Evolutionary conservation across 2,113 vertebrate genomes (phyloP), one percentile per base, ranked within the genome.

Genomic region (Pelecanoides urinatrix): DNA sequence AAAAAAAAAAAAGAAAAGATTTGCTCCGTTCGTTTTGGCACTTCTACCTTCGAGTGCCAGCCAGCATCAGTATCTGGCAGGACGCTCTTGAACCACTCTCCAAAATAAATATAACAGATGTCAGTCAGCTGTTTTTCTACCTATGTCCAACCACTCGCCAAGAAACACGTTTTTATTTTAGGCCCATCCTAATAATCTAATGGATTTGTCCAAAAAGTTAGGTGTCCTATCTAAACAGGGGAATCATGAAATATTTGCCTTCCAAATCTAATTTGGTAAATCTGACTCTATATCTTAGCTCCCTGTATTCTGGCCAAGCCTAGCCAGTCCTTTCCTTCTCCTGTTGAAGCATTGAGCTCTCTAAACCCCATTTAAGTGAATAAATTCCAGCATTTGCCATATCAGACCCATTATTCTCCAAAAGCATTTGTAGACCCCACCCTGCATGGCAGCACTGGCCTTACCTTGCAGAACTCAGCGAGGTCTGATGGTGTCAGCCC

Each of bases 11-110:
- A 10, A 15, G 58, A 7, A 36, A 27, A 52, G 9, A 36, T 66
- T 76, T 63, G 6, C 13, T 88, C 9, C 9, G 10, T 66, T 93
- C 42, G 26, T 88, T 68, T 49, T 88, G 80, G 73, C 91, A 94
- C 63, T 55, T 27, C 16, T 94, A 13, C 7, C n/a, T 66, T 55
- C 72, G 55, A 78, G 65, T 62, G 88, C 63, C 76, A 89, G 61
- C 70, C 94, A 96, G 66, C 70, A 92, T 56, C 34, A 78, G 49
- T 65, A 36, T 78, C 88, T 95, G 94, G 86, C 94, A 95, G 20
- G 13, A 16, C 81, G 38, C 59, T 82, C 34, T 77, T 89, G 47
- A 71, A 18, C 77, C 47, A 58, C 32, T 67, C 36, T 97, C 88
- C 86, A 83, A 95, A 90, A 87, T 78, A 90, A 96, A 74, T 50